phyloP scores from a whole-genome alignment of 2,113 vertebrate genomes.

The Diadophis punctatus region DNA sequence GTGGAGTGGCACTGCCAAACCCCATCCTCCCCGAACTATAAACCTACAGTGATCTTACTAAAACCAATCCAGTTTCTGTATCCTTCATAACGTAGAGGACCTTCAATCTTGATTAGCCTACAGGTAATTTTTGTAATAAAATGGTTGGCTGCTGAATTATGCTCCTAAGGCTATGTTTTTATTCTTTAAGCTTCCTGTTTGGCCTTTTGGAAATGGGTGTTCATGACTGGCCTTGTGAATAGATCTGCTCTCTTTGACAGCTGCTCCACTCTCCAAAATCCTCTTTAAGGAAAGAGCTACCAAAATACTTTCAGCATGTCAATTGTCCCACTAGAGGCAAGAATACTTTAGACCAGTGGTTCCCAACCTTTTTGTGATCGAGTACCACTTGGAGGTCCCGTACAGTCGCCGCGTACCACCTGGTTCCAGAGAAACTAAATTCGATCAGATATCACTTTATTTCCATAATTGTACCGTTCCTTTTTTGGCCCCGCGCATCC shows the following conservation, averaged over 20 bases:
- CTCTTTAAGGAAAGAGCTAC: too few species aligned
- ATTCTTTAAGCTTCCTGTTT: neutral
- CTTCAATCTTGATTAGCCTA: neutral
- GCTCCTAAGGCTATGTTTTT: neutral
- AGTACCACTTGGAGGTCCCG: too few species aligned
- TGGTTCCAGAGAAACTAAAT: too few species aligned
- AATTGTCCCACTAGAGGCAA: too few species aligned
- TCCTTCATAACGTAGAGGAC: neutral
- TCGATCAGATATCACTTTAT: too few species aligned
- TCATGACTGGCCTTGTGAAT: neutral
- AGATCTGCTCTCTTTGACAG: neutral
- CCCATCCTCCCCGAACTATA: neutral
- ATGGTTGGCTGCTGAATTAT: neutral
- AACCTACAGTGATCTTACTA: neutral
- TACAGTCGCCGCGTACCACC: too few species aligned
- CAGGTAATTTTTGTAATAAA: neutral
- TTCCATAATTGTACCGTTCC: too few species aligned
- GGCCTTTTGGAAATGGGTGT: neutral
- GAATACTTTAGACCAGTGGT: too few species aligned
- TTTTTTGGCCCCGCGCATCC: too few species aligned
- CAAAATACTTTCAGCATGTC: too few species aligned
- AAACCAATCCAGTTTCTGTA: neutral
- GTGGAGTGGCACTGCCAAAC: neutral
- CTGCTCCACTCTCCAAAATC: neutral
- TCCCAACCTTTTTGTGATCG: too few species aligned